These are phyloP conservation scores for Phyllotreta striolata DNA, from an alignment of 2,888 invertebrate genomes.

Conservation along the genomic window DNA sequence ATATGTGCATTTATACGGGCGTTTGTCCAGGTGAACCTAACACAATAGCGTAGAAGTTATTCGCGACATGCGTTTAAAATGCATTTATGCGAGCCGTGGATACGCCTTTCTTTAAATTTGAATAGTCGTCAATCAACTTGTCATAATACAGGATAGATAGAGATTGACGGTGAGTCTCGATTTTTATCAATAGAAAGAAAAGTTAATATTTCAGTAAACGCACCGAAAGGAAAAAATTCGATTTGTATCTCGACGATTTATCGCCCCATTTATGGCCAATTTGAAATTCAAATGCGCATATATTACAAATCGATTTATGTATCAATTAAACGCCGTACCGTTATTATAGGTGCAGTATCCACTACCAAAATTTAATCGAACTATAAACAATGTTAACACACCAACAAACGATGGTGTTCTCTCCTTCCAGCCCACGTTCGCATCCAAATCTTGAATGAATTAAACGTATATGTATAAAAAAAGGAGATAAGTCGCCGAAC, in stretches of 20 bases:
- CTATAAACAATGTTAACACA: constrained; percentile 28
- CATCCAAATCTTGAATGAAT: constrained; percentile 26
- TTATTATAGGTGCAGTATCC: constrained; percentile 5
- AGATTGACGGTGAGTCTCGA: constrained; percentile 11
- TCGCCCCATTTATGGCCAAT: no score
- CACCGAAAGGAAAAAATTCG: no score
- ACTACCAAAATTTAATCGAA: constrained; percentile 22
- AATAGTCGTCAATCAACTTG: constrained; percentile 25
- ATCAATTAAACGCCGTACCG: neutral
- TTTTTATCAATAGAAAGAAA: constrained; percentile 8
- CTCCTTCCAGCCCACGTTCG: constrained; percentile 9
- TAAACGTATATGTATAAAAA: constrained; percentile 14
- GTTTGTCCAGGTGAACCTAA: no score
- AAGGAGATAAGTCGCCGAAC: constrained; percentile 11
- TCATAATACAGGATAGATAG: constrained; percentile 23
- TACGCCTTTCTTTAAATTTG: constrained; percentile 22
- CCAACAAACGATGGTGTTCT: constrained; percentile 24
- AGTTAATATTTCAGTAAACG: constrained; percentile 12
- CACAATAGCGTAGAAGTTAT: no score
- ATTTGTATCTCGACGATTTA: no score
- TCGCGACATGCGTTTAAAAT: constrained; percentile 9
- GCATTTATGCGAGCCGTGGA: constrained; percentile 14
- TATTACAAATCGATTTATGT: neutral
- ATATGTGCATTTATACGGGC: no score
- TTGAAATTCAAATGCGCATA: no score